Percentiles rank a stretch among this genome's conserved stretches.
Conservation (phyloP, 2,797 vertebrate species). For the Percopsis omiscomaycus region DNA sequence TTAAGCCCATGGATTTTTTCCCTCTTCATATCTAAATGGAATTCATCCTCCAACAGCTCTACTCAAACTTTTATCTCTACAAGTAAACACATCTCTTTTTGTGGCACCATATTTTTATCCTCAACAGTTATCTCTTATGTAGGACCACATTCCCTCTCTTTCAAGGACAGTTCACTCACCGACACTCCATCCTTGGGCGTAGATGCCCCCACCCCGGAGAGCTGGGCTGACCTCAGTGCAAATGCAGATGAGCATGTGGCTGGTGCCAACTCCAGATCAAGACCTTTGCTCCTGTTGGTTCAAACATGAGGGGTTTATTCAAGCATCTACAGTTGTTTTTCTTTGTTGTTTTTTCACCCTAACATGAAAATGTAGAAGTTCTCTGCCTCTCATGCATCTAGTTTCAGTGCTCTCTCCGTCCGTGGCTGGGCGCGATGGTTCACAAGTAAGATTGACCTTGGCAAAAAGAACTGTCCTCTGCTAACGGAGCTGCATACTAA, state of each 20-base stretch:
- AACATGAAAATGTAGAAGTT: slow-evolving; percentile 43
- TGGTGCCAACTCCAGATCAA: slow-evolving; percentile 53
- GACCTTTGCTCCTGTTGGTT: slow-evolving; percentile 64
- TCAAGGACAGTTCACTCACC: slow-evolving; percentile 64
- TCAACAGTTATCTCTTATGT: slow-evolving; percentile 37
- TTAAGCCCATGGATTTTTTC: slow-evolving; percentile 9
- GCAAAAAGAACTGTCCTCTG: slow-evolving; percentile 33
- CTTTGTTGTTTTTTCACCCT: background rate
- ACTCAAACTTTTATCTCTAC: slow-evolving; percentile 38
- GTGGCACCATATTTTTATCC: slow-evolving; percentile 12
- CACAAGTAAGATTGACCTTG: slow-evolving; percentile 61
- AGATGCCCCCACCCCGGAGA: slow-evolving; percentile 29
- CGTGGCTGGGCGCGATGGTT: slow-evolving; percentile 41
- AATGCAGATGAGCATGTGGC: slow-evolving; percentile 69
- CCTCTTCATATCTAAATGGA: slow-evolving; percentile 47
- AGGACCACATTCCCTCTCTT: slow-evolving; percentile 36
- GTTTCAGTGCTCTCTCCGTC: slow-evolving; percentile 58
- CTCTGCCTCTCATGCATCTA: slow-evolving; percentile 48
- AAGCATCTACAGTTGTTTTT: slow-evolving; percentile 38
- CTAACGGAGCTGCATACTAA: slow-evolving; percentile 47
- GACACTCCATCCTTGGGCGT: slow-evolving; percentile 47
- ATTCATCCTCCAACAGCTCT: slow-evolving; percentile 48
- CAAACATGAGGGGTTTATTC: slow-evolving; percentile 58
- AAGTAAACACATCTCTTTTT: slow-evolving; percentile 30
- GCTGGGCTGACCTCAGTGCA: slow-evolving; percentile 63